Conservation (phyloP, 2,888 invertebrate genomes). For the Lycaena phlaeas region DNA sequence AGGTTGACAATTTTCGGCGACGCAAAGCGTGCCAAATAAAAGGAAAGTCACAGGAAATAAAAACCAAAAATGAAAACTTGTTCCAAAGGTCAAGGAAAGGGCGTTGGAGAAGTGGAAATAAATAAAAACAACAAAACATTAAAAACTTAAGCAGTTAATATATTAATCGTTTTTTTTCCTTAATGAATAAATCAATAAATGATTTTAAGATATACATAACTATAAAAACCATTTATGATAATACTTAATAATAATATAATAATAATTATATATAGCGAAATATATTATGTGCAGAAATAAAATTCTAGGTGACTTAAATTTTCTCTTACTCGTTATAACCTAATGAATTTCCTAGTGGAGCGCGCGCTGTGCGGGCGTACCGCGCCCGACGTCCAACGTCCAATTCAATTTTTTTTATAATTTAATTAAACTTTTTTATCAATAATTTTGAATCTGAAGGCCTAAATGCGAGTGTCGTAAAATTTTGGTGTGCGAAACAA, state of each 20-base stretch:
- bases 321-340: slow-evolving; percentile 69
- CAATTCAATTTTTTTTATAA: slow-evolving; percentile 58
- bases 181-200: slow-evolving; percentile 72
- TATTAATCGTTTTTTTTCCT: slow-evolving; percentile 71
- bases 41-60: slow-evolving; percentile 35
- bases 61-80: slow-evolving; percentile 34
- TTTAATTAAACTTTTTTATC: slow-evolving; percentile 64
- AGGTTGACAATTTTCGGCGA: slow-evolving; percentile 63
- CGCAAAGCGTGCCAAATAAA: slow-evolving; percentile 37
- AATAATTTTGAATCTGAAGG: slow-evolving; percentile 77
- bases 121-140: slow-evolving; percentile 65
- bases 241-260: slow-evolving; percentile 73
- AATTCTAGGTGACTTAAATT: slow-evolving; percentile 74
- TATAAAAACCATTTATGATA: slow-evolving; percentile 73
- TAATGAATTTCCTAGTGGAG: slow-evolving; percentile 70
- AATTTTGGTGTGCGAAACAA: slow-evolving; percentile 74
- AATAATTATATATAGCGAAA: slow-evolving; percentile 73
- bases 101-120: slow-evolving; percentile 39
- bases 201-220: slow-evolving; percentile 73
- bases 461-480: slow-evolving; percentile 79
- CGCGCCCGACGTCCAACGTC: slow-evolving; percentile 60
- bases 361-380: slow-evolving; percentile 31
- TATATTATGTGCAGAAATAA: slow-evolving; percentile 74
- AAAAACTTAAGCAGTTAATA: slow-evolving; percentile 73
- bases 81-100: slow-evolving; percentile 48